Evolutionary conservation across 1,140 invertebrate species (phyloP).

Genomic region (Carposina sasakii): DNA sequence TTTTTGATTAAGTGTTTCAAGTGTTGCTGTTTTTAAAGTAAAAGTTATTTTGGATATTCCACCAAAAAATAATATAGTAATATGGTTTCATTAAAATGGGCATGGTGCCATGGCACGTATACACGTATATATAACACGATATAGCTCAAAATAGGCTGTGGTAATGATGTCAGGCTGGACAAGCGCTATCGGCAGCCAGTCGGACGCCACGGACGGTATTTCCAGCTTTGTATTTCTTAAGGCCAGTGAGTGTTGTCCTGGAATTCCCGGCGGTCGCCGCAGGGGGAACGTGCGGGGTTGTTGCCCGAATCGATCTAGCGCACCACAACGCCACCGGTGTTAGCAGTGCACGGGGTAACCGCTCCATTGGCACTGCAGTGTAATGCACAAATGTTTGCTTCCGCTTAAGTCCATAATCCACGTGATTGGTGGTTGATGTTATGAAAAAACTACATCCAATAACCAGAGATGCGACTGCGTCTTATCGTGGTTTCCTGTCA

Average conservation of each 20-base stretch:
- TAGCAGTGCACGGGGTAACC: constrained; percentile 59
- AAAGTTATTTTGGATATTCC: no score
- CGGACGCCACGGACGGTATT: constrained; percentile 51
- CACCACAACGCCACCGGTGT: constrained; percentile 37
- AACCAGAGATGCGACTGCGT: no score
- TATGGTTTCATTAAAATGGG: no score
- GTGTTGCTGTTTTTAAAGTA: background rate
- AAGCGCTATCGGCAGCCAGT: constrained; percentile 24
- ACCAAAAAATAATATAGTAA: no score
- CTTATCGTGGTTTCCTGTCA: no score
- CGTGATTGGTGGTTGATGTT: no score
- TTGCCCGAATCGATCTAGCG: constrained; percentile 64
- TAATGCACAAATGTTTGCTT: no score
- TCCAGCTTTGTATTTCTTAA: constrained; percentile 40
- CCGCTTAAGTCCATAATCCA: no score
- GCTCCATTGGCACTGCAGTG: constrained; percentile 45
- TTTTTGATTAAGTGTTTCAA: constrained; percentile 21
- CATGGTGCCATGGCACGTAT: no score
- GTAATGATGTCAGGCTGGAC: background rate
- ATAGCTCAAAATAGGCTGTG: no score
- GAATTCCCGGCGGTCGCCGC: constrained; percentile 66
- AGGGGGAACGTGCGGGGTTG: constrained; percentile 60
- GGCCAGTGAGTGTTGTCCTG: constrained; percentile 41
- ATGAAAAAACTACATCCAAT: no score
- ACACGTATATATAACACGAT: no score